Evolutionary conservation across 53 echinoderm and acorn worm genomes (phyloP).

Genomic region (Astropecten irregularis): DNA sequence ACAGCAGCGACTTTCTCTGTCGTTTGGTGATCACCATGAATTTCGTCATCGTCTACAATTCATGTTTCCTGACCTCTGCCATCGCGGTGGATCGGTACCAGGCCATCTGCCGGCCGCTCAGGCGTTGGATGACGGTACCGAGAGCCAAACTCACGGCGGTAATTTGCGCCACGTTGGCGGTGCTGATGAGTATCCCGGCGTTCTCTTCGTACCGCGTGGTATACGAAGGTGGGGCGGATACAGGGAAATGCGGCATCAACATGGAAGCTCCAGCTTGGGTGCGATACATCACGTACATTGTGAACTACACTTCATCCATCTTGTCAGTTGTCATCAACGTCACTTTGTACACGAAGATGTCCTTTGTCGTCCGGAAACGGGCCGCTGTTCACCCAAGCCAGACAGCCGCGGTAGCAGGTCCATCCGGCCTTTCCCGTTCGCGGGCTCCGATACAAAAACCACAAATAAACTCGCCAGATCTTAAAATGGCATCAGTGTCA

Average conservation of each 20-base stretch:
- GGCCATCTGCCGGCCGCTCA: constrained; percentile 31
- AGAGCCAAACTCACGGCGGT: constrained; percentile 3
- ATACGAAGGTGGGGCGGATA: neutral
- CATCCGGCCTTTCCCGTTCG: neutral
- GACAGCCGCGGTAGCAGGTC: neutral
- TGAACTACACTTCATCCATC: neutral
- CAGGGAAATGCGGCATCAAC: neutral
- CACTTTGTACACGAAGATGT: constrained; percentile 1
- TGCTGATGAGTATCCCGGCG: neutral
- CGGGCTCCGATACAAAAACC: neutral
- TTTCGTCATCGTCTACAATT: constrained; percentile 4
- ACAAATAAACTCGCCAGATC: neutral
- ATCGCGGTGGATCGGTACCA: constrained; percentile 46
- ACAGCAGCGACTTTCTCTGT: constrained; percentile 32
- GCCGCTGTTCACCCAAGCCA: neutral
- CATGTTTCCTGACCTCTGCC: constrained; percentile 28
- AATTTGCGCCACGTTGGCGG: neutral
- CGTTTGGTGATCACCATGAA: neutral
- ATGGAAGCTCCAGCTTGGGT: neutral
- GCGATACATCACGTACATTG: neutral
- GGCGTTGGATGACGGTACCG: constrained; percentile 33
- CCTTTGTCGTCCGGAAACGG: neutral
- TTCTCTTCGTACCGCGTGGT: neutral
- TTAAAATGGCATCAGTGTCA: neutral
- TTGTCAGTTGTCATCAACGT: neutral